Percentiles rank a stretch among this genome's conserved stretches.
Evolutionary conservation across 2,113 vertebrate species (phyloP).

Genomic region (Polypterus bichir): DNA sequence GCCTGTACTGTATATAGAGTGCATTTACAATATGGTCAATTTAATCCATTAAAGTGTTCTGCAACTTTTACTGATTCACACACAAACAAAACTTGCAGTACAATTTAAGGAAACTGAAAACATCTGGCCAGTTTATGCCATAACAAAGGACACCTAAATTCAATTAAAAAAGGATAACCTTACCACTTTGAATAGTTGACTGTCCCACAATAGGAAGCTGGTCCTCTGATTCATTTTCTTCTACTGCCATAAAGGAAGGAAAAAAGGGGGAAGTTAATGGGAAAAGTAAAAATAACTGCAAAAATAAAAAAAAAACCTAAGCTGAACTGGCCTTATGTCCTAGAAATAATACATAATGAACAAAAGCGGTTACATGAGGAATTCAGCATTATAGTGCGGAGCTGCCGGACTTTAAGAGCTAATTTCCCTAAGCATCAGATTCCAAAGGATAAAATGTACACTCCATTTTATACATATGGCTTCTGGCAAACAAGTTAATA

Average conservation of each 20-base stretch:
- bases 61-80: too few species aligned
- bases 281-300: background rate
- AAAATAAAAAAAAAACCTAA: constrained; percentile 26
- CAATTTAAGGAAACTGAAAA: too few species aligned
- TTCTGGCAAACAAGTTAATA: constrained; percentile 1
- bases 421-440: background rate
- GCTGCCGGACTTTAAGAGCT: background rate
- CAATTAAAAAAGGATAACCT: constrained; percentile 50
- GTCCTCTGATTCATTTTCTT: constrained; percentile 74
- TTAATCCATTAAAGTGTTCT: too few species aligned
- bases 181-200: constrained; percentile 67
- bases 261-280: constrained; percentile 35
- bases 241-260: constrained; percentile 66
- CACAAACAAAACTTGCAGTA: too few species aligned
- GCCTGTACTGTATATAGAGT: too few species aligned
- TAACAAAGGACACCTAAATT: constrained; percentile 38
- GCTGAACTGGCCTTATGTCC: constrained; percentile 19
- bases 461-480: background rate
- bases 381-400: background rate
- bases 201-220: constrained; percentile 64
- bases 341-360: constrained; percentile 1
- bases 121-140: constrained; percentile 19
- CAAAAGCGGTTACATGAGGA: background rate
- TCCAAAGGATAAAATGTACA: background rate
- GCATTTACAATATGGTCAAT: too few species aligned